Conservation (phyloP, 2,888 invertebrate species). For the Calliopum simillimum region DNA sequence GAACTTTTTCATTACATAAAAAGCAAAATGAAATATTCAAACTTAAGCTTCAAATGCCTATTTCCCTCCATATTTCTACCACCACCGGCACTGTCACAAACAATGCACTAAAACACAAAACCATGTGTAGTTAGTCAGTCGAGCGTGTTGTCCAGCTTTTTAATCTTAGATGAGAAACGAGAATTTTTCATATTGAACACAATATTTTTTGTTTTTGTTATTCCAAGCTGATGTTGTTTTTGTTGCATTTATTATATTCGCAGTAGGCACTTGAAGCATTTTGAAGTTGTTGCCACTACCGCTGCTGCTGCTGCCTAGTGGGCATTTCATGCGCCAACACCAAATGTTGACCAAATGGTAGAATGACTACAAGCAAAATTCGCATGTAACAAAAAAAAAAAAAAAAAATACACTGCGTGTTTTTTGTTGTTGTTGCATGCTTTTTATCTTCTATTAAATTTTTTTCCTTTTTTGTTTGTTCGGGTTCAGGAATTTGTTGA, state of each 20-base stretch:
- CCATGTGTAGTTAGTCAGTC: too few relatives aligned
- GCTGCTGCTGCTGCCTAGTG: constrained; percentile 51
- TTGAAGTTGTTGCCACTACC: constrained; percentile 31
- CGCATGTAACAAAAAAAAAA: constrained; percentile 9
- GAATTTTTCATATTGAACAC: constrained; percentile 14
- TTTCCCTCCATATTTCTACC: not conserved
- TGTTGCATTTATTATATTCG: constrained; percentile 27
- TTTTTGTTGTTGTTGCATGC: constrained; percentile 17
- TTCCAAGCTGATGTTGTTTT: constrained; percentile 11
- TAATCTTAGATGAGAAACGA: constrained; percentile 19
- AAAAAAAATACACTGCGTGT: constrained; percentile 3
- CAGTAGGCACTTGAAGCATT: not conserved
- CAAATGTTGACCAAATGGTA: not conserved
- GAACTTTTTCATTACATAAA: not conserved
- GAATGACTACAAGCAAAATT: not conserved
- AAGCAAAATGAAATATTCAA: not conserved
- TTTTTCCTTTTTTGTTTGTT: constrained; percentile 3
- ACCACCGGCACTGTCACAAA: too few relatives aligned
- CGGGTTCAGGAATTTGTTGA: constrained; percentile 31
- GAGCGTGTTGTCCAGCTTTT: constrained; percentile 10
- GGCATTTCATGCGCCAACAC: not conserved
- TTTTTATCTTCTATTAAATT: constrained; percentile 20
- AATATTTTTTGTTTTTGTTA: not conserved
- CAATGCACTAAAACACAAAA: too few relatives aligned
- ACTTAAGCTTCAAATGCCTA: not conserved